These are phyloP conservation scores for Loriculus beryllinus DNA, from an alignment of 2,797 vertebrate species.

Conservation along the genomic window DNA sequence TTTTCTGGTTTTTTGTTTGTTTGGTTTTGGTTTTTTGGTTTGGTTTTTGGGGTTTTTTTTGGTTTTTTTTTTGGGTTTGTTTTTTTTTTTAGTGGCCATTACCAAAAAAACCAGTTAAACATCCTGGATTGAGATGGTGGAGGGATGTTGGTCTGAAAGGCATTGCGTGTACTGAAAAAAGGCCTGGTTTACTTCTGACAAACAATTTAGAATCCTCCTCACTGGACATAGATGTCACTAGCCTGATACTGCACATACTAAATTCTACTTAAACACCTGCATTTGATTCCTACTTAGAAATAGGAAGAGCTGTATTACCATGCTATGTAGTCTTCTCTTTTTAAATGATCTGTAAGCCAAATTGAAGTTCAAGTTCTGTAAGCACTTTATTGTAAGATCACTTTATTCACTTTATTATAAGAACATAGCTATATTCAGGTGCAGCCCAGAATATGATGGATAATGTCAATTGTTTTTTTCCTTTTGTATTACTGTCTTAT, in stretches of 20 bases:
- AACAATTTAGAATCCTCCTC: neutral
- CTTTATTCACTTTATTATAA: neutral
- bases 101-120: neutral
- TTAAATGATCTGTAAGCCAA: neutral
- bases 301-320: neutral
- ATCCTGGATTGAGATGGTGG: neutral
- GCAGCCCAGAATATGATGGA: neutral
- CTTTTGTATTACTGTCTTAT: neutral
- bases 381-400: neutral
- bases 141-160: neutral
- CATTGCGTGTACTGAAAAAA: neutral
- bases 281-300: neutral
- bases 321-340: neutral
- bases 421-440: neutral
- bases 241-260: neutral
- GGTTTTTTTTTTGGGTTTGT: too few species aligned
- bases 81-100: neutral
- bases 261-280: neutral
- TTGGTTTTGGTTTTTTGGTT: too few species aligned
- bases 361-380: neutral
- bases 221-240: neutral
- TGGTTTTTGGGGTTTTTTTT: too few species aligned
- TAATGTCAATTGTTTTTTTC: neutral
- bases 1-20: neutral
- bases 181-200: neutral